Percentiles rank a stretch among this genome's conserved stretches.
These are phyloP conservation scores for Chromobotia macracanthus DNA, from an alignment of 2,797 vertebrate species.

Conservation along the genomic window DNA sequence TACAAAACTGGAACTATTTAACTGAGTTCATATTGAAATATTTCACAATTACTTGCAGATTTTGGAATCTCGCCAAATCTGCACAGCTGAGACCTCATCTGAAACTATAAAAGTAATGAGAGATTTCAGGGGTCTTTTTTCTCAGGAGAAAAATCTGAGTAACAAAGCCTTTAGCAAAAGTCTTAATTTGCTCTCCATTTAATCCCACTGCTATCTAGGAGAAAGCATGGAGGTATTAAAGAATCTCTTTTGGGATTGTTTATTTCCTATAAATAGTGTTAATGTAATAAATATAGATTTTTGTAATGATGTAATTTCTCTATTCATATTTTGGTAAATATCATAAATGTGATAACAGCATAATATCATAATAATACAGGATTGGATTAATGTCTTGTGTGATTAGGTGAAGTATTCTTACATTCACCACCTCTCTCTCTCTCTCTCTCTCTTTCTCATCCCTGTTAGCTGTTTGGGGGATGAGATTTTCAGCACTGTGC, in stretches of 20 bases:
- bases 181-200: no score
- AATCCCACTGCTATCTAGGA: no score
- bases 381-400: slow-evolving; percentile 13
- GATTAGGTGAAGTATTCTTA: slow-evolving; percentile 11
- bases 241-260: background rate
- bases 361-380: slow-evolving; percentile 18
- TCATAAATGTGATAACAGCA: background rate
- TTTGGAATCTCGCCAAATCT: no score
- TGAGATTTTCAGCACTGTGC: slow-evolving; percentile 26
- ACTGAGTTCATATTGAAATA: no score
- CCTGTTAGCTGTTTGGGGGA: slow-evolving; percentile 9
- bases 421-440: slow-evolving; percentile 31
- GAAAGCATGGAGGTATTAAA: no score
- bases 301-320: slow-evolving; percentile 9
- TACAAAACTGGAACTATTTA: no score
- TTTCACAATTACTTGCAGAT: no score
- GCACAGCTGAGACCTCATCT: no score
- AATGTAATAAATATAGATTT: background rate
- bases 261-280: background rate
- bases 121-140: no score
- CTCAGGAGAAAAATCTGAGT: no score
- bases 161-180: no score
- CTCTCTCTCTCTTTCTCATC: background rate
- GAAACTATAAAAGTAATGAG: no score
- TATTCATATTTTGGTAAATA: slow-evolving; percentile 22